Conservation (phyloP, 2,797 vertebrate species). For the Dicrostonyx torquatus region DNA sequence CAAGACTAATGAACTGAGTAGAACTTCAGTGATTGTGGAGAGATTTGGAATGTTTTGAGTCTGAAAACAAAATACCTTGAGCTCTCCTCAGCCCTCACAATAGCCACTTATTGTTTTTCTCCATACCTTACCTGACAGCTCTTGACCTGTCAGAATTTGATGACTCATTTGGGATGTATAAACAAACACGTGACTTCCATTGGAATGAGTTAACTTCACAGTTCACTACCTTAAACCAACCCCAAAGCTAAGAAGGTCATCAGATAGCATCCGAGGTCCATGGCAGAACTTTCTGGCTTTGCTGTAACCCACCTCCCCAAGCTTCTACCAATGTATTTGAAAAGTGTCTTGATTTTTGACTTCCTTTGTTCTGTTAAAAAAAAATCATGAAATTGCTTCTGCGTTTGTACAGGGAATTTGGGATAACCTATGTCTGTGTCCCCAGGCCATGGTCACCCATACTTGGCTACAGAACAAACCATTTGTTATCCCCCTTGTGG, state of each 20-base stretch:
- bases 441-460: neutral
- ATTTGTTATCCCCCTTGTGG: neutral
- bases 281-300: neutral
- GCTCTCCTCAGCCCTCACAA: neutral
- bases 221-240: neutral
- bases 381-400: neutral
- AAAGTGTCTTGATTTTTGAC: neutral
- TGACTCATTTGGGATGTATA: neutral
- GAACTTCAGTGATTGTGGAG: neutral
- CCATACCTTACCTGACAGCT: neutral
- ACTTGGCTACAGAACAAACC: neutral
- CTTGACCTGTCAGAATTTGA: neutral
- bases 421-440: neutral
- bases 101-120: neutral
- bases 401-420: neutral
- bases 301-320: fast-evolving
- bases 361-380: neutral
- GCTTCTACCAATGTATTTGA: too few relatives aligned
- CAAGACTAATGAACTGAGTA: neutral
- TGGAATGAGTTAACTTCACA: neutral
- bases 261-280: neutral
- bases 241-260: neutral
- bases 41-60: neutral
- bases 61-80: neutral
- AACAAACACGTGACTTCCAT: neutral